Percentiles rank a stretch among this genome's conserved stretches.
Evolutionary conservation across 2,113 vertebrate species (phyloP).

Genomic region (Pseudopipra pipra): DNA sequence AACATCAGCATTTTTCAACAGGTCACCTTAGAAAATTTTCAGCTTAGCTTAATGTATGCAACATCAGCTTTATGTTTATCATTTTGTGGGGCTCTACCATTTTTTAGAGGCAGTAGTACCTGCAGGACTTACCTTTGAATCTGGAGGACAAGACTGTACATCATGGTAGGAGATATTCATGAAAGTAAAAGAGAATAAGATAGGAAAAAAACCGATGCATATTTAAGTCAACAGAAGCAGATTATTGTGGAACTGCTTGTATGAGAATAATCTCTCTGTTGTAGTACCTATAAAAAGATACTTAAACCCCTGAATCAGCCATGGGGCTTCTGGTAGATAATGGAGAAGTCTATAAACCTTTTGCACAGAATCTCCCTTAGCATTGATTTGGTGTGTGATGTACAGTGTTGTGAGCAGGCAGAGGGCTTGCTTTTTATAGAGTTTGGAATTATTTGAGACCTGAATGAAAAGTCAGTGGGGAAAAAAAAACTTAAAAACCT

Average conservation of each 20-base stretch:
- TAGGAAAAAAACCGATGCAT: not conserved
- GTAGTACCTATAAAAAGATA: not conserved
- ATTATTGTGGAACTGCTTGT: not conserved
- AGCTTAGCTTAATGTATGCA: not conserved
- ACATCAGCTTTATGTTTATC: not conserved
- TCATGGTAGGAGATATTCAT: not conserved
- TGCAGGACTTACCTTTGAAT: not conserved
- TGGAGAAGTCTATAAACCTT: not conserved
- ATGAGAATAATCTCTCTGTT: not conserved
- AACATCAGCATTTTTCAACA: not conserved
- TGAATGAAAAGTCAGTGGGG: not conserved
- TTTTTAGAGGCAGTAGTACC: not conserved
- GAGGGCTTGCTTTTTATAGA: not conserved
- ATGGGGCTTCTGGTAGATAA: accelerated
- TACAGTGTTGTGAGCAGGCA: not conserved
- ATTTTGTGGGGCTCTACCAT: not conserved
- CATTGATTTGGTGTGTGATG: not conserved
- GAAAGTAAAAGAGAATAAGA: not conserved
- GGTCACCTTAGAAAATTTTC: not conserved
- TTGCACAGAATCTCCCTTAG: not conserved
- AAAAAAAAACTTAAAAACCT: not conserved
- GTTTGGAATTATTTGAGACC: not conserved
- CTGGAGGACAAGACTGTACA: not conserved
- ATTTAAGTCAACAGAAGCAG: not conserved
- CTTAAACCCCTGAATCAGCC: not conserved